Base-by-base conservation (phyloP, 2,888 invertebrate genomes). In the Fabriciana adippe region DNA sequence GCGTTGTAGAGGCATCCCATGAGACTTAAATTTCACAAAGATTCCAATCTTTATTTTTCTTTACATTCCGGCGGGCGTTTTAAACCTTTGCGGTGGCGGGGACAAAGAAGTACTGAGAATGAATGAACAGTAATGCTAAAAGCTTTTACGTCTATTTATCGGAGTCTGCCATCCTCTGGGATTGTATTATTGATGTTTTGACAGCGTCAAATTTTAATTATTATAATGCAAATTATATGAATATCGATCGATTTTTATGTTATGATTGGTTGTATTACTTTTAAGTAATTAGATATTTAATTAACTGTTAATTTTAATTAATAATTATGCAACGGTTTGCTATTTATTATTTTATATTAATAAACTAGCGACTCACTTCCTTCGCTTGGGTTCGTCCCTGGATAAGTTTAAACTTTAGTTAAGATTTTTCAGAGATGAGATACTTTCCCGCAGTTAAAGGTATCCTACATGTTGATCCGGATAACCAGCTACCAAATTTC, bases 51-150 rank as follows among this genome's bases (percentile, higher is more conserved):
- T 86, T 85, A 81, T 82, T 80, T 80, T 85, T 81, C 78, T 83
- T 83, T 82, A 78, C 73, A 76, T 74, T 76, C 75, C 75, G 75
- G 75, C 78, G 77, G 74, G 75, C 80, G 83, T 80, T 87, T 79
- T 79, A 81, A 87, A 85, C 77, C 75, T 74, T 84, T 78, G 81
- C 81, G 80, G 79, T 78, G 79, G 78, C 81, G 84, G 86, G 88
- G 87, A 84, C 89, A 90, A 91, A 89, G 87, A 84, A 89, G 84
- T 82, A 80, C 79, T 73, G 72, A 73, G 84, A 84, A 88, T 90
- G 89, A 85, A 92, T 89, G 87, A 85, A 79, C 82, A 82, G 86
- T 90, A 90, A 90, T 91, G 91, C 88, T 89, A 88, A 92, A 91
- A 91, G 91, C 90, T 88, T 89, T 87, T 82, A 83, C 85, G 84